These are phyloP conservation scores for Pelecanoides urinatrix DNA, from an alignment of 2,113 vertebrate genomes.

Conservation along the genomic window DNA sequence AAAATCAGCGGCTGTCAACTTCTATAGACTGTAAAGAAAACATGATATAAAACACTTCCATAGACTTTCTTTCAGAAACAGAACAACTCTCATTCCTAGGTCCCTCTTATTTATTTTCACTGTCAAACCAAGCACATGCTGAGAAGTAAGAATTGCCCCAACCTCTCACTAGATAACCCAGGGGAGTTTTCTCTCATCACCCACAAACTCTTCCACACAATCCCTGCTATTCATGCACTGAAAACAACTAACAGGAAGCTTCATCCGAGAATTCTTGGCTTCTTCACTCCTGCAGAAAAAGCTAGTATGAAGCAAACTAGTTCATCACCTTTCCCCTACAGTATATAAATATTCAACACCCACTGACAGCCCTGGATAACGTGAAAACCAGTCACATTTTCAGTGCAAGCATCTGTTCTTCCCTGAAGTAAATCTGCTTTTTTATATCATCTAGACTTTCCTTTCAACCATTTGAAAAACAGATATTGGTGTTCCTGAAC, in stretches of 20 bases:
- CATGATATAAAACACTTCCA: not conserved
- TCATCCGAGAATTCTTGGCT: constrained; percentile 32
- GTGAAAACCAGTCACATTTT: constrained; percentile 48
- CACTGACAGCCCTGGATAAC: constrained; percentile 37
- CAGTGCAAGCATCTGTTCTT: constrained; percentile 52
- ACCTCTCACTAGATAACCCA: not conserved
- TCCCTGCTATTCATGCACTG: not conserved
- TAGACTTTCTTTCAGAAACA: not conserved
- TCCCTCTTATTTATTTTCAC: constrained; percentile 36
- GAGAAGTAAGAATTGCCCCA: constrained; percentile 4
- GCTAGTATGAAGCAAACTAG: constrained; percentile 31
- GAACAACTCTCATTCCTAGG: not conserved
- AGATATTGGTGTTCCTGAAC: not conserved
- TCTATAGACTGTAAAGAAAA: not conserved
- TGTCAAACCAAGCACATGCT: constrained; percentile 19
- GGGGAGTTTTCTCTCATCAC: constrained; percentile 28
- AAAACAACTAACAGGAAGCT: constrained; percentile 38
- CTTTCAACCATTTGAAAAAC: not conserved
- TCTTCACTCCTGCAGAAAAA: constrained; percentile 35
- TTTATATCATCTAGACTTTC: not conserved
- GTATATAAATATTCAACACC: constrained; percentile 65
- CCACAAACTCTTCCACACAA: constrained; percentile 6
- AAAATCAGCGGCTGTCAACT: constrained; percentile 12
- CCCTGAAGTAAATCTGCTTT: not conserved
- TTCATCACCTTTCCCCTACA: constrained; percentile 48